Percentiles rank a stretch among this genome's conserved stretches.
Evolutionary conservation across 2,113 vertebrate genomes (phyloP).

Genomic region (Anolis carolinensis): DNA sequence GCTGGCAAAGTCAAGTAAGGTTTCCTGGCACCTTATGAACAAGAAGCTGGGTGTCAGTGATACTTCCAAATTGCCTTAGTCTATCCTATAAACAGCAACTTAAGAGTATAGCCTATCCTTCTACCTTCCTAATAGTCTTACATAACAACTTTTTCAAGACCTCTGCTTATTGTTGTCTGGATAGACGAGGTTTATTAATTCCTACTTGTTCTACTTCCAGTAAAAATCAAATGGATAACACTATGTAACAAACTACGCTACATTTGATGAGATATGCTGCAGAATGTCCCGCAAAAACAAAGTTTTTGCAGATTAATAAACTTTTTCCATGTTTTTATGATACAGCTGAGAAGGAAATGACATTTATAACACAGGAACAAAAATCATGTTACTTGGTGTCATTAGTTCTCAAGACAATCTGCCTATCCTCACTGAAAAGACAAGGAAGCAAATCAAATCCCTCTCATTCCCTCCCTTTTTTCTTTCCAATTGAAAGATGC

Average conservation of each 20-base stretch:
- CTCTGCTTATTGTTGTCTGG: not conserved
- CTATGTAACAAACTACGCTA: too few species aligned
- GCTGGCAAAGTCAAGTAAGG: not conserved
- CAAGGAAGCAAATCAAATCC: not conserved
- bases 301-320: too few species aligned
- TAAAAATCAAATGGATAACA: not conserved
- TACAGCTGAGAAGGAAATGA: too few species aligned
- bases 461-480: not conserved
- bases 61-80: conserved; percentile 3
- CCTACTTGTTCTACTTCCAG: accelerated
- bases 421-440: not conserved
- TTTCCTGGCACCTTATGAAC: not conserved
- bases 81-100: not conserved
- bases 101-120: not conserved
- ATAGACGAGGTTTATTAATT: not conserved
- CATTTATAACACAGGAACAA: too few species aligned
- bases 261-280: too few species aligned
- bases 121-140: not conserved
- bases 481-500: not conserved
- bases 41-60: not conserved
- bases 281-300: too few species aligned
- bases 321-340: too few species aligned
- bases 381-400: too few species aligned
- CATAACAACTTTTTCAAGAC: not conserved
- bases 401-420: not conserved